A percentile compares a stretch with the other conserved stretches of the same genome.
phyloP scores from a whole-genome alignment of 2,888 invertebrate species.

The Dryocosmus kuriphilus region DNA sequence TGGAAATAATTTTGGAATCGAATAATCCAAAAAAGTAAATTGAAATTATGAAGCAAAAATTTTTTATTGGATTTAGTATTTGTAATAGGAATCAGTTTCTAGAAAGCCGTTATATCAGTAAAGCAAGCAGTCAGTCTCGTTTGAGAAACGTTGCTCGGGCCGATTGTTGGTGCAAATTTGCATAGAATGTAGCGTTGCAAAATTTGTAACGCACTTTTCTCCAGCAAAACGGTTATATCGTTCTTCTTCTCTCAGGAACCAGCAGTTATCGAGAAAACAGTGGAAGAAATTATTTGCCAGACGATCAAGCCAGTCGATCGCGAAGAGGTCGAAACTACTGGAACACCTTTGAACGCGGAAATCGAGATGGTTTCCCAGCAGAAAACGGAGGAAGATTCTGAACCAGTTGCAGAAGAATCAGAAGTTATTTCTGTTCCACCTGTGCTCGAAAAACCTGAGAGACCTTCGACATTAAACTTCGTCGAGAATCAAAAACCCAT shows the following conservation, averaged over 20 bases:
- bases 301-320: slow-evolving; percentile 59
- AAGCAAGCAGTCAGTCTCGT: slow-evolving; percentile 38
- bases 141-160: slow-evolving; percentile 61
- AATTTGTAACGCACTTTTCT: slow-evolving; percentile 63
- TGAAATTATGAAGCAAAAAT: not conserved
- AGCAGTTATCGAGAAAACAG: slow-evolving; percentile 46
- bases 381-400: slow-evolving; percentile 52
- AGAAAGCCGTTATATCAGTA: slow-evolving; percentile 40
- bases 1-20: not conserved
- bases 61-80: not conserved
- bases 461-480: slow-evolving; percentile 64
- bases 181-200: slow-evolving; percentile 75
- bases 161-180: slow-evolving; percentile 61
- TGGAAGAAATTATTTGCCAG: slow-evolving; percentile 55
- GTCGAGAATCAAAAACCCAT: slow-evolving; percentile 54
- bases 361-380: slow-evolving; percentile 49
- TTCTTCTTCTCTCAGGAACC: slow-evolving; percentile 66
- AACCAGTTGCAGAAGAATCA: slow-evolving; percentile 43
- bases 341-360: slow-evolving; percentile 43
- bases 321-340: slow-evolving; percentile 50
- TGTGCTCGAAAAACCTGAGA: slow-evolving; percentile 52
- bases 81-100: slow-evolving; percentile 12
- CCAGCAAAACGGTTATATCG: slow-evolving; percentile 57
- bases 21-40: not conserved
- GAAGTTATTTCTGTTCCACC: slow-evolving; percentile 30